phyloP scores from a whole-genome alignment of 2,888 invertebrate species.

The Troides oblongomaculatus region DNA sequence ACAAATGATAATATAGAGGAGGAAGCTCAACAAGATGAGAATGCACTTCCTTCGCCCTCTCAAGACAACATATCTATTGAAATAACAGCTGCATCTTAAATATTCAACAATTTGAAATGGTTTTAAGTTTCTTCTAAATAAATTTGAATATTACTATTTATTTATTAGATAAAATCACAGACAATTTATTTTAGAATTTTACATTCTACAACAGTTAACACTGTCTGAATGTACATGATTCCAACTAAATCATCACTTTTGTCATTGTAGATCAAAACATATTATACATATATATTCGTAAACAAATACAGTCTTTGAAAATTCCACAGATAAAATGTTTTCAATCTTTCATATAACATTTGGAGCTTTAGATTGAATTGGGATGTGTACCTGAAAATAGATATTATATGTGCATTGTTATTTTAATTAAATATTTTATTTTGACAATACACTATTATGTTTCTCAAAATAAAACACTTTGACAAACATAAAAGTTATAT shows the following conservation, averaged over 20 bases:
- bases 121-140: background rate
- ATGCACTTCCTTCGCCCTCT: slow-evolving; percentile 39
- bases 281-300: background rate
- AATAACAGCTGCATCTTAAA: slow-evolving; percentile 69
- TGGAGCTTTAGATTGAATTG: slow-evolving; percentile 8
- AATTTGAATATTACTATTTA: slow-evolving; percentile 5
- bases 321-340: background rate
- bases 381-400: slow-evolving; percentile 25
- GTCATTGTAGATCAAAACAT: too few species aligned
- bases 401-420: slow-evolving; percentile 28
- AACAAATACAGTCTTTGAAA: background rate
- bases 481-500: too few species aligned
- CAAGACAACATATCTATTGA: slow-evolving; percentile 62
- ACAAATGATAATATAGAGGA: slow-evolving; percentile 35
- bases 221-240: too few species aligned
- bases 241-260: too few species aligned
- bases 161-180: background rate
- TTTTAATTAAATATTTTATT: slow-evolving; percentile 29
- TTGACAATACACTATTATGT: background rate
- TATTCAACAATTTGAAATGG: background rate
- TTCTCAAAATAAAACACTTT: too few species aligned
- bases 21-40: slow-evolving; percentile 35
- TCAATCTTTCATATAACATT: background rate
- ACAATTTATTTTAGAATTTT: background rate
- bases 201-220: too few species aligned